Evolutionary conservation across 2,797 vertebrate genomes (phyloP), one percentile per base, ranked within the genome.

Genomic region (Moxostoma hubbsi): DNA sequence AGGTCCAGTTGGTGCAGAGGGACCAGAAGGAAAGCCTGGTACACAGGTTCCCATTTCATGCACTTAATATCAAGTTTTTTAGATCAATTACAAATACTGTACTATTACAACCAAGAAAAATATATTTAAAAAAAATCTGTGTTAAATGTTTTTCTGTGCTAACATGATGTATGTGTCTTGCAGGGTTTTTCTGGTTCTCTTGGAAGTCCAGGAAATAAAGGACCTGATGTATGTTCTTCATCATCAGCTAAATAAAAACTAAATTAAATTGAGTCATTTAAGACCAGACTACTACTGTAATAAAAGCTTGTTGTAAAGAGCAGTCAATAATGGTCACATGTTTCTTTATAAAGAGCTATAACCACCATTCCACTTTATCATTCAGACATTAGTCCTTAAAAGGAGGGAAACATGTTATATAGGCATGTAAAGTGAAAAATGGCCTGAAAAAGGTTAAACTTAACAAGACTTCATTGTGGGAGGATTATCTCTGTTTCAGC

Each of bases 1-100:
- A 86, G 95, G 95, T 49, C 57, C 67, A 78, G 87, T 81, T 0
- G 95, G 95, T 85, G 88, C 74, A 47, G 92, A 92, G 83, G 95
- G 95, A n/a, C 46, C 93, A 87, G 95, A 95, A 93, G 95, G 95
- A 95, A 95, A 95, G 93, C 94, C 94, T 92, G 95, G 95, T 96
- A 96, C 92, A 94, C 94, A 96, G 95, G 95, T 96, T 96, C 94
- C 94, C 94, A 93, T 95, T 91, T 90, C 91, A 89, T 91, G 82
- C 77, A 77, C 62, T 80, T 73, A 79, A 79, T 66, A 57, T 70
- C 54, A 62, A n/a, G 66, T 73, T 66, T 53, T 24, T 67, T 36
- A 36, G 36, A 36, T 36, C 1, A 36, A 36, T 36, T 36, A 36
- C 36, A 36, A 36, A 36, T 36, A 36, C 15, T 18, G 4, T 36